Percentiles rank a stretch among this genome's conserved stretches.
Conservation (phyloP, 2,888 invertebrate species). For the Elmis aenea region DNA sequence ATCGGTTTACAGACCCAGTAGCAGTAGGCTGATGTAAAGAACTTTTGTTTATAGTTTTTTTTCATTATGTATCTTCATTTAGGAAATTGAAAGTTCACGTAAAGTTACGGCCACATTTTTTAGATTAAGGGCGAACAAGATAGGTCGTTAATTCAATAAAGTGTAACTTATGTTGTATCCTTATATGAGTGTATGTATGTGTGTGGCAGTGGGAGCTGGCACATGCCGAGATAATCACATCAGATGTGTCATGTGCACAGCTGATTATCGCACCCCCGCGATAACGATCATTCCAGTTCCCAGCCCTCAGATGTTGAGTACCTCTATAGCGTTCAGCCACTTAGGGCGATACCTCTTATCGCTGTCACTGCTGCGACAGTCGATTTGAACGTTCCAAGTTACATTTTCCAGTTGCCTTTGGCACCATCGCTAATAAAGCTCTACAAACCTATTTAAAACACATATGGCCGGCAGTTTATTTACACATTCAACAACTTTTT, state of each 20-base stretch:
- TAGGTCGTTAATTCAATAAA: constrained; percentile 17
- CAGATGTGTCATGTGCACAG: constrained; percentile 40
- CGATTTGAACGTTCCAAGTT: constrained; percentile 3
- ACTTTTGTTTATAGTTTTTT: no score
- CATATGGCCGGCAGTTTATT: no score
- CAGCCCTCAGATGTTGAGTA: constrained; percentile 18
- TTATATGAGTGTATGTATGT: constrained; percentile 11
- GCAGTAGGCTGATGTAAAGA: no score
- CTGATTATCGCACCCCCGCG: constrained; percentile 27
- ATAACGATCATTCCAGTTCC: constrained; percentile 16
- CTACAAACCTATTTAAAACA: no score
- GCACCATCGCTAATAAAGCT: no score
- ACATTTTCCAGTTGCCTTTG: no score
- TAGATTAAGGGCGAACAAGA: no score
- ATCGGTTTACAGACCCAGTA: no score
- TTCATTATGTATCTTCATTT: no score
- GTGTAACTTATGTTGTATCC: constrained; percentile 16
- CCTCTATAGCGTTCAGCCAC: constrained; percentile 14
- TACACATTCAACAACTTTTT: no score
- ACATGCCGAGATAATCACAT: constrained; percentile 38
- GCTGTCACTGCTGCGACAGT: constrained; percentile 5
- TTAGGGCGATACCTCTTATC: constrained; percentile 12
- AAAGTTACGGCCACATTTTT: no score
- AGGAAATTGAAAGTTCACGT: no score
- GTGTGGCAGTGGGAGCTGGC: constrained; percentile 22